phyloP scores from a whole-genome alignment of 2,888 invertebrate species.

The Archips crataeganus region DNA sequence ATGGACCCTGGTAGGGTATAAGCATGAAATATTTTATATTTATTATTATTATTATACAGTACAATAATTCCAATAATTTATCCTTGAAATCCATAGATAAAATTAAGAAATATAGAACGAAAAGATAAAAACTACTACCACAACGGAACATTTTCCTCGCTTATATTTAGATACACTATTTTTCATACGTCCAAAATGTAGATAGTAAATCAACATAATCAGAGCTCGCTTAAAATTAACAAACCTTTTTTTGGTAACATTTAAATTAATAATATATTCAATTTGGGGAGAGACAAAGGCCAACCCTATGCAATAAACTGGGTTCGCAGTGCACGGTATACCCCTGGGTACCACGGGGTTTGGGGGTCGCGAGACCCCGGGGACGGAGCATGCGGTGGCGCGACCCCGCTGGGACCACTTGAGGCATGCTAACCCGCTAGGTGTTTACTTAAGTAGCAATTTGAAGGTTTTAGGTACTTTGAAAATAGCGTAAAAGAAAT shows the following conservation, averaged over 20 bases:
- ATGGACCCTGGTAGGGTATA: too few species aligned
- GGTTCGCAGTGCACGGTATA: slow-evolving; percentile 12
- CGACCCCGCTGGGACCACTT: slow-evolving; percentile 78
- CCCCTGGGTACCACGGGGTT: slow-evolving; percentile 52
- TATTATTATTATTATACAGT: too few species aligned
- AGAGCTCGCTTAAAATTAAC: slow-evolving; percentile 49
- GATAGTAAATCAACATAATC: slow-evolving; percentile 30
- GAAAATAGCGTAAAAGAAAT: slow-evolving; percentile 21
- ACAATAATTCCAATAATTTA: too few species aligned
- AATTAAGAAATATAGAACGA: neutral
- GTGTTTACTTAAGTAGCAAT: slow-evolving; percentile 62
- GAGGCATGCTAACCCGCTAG: slow-evolving; percentile 59
- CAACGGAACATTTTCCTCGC: too few species aligned
- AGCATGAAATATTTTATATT: too few species aligned
- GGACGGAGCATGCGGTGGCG: slow-evolving; percentile 57
- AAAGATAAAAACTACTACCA: neutral
- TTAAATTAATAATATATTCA: slow-evolving; percentile 75
- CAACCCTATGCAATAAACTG: slow-evolving; percentile 58
- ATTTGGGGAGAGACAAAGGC: slow-evolving; percentile 63
- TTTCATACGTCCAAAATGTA: slow-evolving; percentile 19
- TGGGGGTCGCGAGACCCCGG: slow-evolving; percentile 20
- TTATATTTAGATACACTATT: neutral
- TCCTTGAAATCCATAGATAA: too few species aligned
- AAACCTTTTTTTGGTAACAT: slow-evolving; percentile 57
- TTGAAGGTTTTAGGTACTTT: slow-evolving; percentile 54